Evolutionary conservation across 2,888 invertebrate species (phyloP), one percentile per base, ranked within the genome.

Genomic region (Lasius platythorax): DNA sequence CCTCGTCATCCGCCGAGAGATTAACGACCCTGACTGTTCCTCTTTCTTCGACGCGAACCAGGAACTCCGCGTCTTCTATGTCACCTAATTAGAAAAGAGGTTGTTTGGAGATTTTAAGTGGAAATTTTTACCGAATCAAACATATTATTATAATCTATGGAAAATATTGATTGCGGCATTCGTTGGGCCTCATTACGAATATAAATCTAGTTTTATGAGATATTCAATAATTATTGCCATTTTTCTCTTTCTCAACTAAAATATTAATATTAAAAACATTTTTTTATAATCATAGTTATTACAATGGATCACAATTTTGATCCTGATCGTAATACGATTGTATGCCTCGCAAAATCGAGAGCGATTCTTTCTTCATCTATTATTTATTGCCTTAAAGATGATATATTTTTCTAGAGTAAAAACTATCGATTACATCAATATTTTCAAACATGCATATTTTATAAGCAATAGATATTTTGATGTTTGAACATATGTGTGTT

Each of bases 1-100:
- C 91, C 88, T 89, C 89, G 92, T 90, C 91, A 92, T 92, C 85
- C 88, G 83, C 85, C 73, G 64, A 85, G 75, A 91, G 93, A 92
- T 92, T 92, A 92, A 93, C 92, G 92, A 93, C 90, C 91, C 90
- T 89, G 88, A 82, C 75, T 82, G 84, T 84, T 87, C 89, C 87
- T 90, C 86, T 87, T 91, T 90, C 90, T 87, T 81, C 86, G 64
- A 70, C 61, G 50, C 67, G 82, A 88, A 87, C 89, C 88, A 89
- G 90, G 90, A 89, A 90, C 84, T 53, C 8, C 76, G 86, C 88
- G 89, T 83, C 86, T 85, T 83, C 82, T 86, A 64, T 83, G 86
- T 85, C 87, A 50, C 78, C 58, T 67, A 33, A 40, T 68, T 58
- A 28, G 50, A 72, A 33, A n/a, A 18, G 43, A 40, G n/a, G 58